Evolutionary conservation across 2,888 invertebrate species (phyloP), one percentile per base, ranked within the genome.

Genomic region (Hemicrepidius hirtus): DNA sequence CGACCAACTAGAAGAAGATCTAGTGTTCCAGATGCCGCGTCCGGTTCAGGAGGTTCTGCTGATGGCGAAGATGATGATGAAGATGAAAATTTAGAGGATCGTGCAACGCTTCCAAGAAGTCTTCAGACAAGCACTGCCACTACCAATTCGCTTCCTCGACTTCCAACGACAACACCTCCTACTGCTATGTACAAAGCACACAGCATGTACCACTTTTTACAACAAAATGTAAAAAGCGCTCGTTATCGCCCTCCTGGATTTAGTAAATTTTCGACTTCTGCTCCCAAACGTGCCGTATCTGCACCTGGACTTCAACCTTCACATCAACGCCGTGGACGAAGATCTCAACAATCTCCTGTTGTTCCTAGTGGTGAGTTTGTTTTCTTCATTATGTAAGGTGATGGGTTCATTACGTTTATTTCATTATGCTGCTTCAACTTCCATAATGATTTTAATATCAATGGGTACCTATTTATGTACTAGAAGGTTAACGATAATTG

Each of bases 221-320:
- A 89, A 78, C 88, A 88, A 69, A 90, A 93, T 75, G 95, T 95
- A 53, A 96, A 96, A 84, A 96, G 95, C 63, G 96, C 96, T 46
- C 89, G 96, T 41, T 96, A 96, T 85, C 89, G 96, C 3, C 95
- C 96, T 0, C 95, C 96, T 0, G 95, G 94, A 0, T 94, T 93
- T 86, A 90, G 91, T 37, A 90, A 93, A 49, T 87, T 88, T 75
- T 86, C 85, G 3, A 84, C 86, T 50, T 80, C 83, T n/a, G 87
- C 88, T 69, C 92, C 94, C 0, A 94, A 94, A 78, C 88, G 95
- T 35, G 92, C 94, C 0, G 91, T 92, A 7, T 93, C 93, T 16
- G 93, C 93, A 0, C 93, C 94, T 1, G 94, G 94, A 0, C 87
- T 95, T 40, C 94, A 94, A 77, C 92, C 90, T 24, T 87, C 89